Conservation (phyloP, 1,140 invertebrate species). For the Vanessa atalanta region DNA sequence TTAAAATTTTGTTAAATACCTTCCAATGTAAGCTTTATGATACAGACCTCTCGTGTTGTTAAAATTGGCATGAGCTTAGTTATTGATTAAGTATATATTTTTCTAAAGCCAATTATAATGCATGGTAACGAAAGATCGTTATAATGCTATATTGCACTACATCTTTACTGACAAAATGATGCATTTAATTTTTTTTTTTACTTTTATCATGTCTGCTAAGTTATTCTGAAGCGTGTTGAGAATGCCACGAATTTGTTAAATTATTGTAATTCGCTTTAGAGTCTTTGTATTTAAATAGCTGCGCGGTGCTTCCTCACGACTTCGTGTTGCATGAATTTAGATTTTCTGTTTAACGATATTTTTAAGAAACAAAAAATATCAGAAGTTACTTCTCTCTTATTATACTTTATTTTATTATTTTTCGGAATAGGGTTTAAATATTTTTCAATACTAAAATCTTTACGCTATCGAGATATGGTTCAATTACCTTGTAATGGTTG, state of each 20-base stretch:
- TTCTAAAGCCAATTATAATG: no score
- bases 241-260: slow-evolving; percentile 28
- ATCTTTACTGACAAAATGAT: no score
- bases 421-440: no score
- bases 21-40: no score
- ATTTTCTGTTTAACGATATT: slow-evolving; percentile 17
- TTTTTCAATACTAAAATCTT: neutral
- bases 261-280: slow-evolving; percentile 29
- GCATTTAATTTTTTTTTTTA: no score
- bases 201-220: neutral
- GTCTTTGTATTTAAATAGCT: slow-evolving; percentile 39
- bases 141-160: no score
- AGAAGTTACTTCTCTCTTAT: neutral
- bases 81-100: no score
- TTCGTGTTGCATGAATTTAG: slow-evolving; percentile 30
- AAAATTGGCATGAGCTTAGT: no score
- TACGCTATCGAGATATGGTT: neutral
- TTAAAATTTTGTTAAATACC: no score
- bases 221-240: slow-evolving; percentile 10
- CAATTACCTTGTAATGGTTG: slow-evolving; percentile 82
- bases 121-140: no score
- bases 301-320: slow-evolving; percentile 34
- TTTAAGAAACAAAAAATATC: slow-evolving; percentile 8
- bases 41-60: no score
- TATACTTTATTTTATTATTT: no score